Percentiles rank a stretch among this genome's conserved stretches.
Conservation (phyloP, 2,888 invertebrate species). For the Melitaea athalia region DNA sequence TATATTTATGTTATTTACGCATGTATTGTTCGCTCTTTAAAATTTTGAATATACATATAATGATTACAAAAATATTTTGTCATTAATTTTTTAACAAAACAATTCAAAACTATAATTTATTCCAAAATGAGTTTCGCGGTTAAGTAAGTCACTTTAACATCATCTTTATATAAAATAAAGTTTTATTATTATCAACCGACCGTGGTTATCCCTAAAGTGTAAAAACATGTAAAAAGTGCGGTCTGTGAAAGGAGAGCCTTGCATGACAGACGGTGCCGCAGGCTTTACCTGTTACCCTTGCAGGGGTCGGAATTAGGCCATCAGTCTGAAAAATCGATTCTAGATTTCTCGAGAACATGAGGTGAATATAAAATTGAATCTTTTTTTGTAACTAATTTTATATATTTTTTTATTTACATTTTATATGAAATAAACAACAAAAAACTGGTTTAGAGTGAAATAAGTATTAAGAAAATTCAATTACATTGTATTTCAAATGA, state of each 20-base stretch:
- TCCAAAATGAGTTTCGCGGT: not conserved
- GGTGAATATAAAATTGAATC: conserved; percentile 32
- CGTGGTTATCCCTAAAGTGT: conserved; percentile 59
- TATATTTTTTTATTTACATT: not conserved
- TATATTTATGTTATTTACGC: too few species aligned
- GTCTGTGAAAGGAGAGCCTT: conserved; percentile 58
- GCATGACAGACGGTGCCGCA: conserved; percentile 61
- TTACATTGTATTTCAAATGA: not conserved
- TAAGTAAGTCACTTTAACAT: not conserved
- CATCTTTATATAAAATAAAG: conserved; percentile 14
- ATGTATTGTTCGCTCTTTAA: too few species aligned
- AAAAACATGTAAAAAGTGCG: conserved; percentile 68
- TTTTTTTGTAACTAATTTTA: conserved; percentile 12
- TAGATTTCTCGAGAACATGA: conserved; percentile 35
- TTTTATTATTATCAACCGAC: conserved; percentile 12
- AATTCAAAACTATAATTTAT: not conserved
- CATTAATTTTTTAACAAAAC: not conserved
- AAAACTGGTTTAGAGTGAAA: too few species aligned
- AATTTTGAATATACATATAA: too few species aligned
- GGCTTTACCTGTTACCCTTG: conserved; percentile 56
- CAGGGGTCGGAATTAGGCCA: conserved; percentile 58
- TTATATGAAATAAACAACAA: not conserved
- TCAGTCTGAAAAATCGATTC: conserved; percentile 46
- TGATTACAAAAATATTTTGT: not conserved
- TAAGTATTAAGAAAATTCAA: not conserved